A percentile compares a stretch with the other conserved stretches of the same genome.
Evolutionary conservation across 2,113 vertebrate species (phyloP).

Genomic region (Coryphaenoides rupestris): DNA sequence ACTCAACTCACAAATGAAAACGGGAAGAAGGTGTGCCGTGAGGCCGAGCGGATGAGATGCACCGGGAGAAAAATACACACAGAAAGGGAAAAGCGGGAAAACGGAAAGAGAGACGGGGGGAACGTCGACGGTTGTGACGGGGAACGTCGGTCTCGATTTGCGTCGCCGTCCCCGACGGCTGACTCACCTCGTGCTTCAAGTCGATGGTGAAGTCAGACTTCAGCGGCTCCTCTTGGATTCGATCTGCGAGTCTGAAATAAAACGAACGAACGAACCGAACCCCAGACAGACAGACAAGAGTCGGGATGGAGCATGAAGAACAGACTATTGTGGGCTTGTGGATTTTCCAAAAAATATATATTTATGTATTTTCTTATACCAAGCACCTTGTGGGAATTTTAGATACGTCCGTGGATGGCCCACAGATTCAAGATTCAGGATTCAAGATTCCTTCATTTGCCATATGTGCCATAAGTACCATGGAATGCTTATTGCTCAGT

Average conservation of each 20-base stretch:
- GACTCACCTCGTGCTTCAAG: constrained; percentile 92
- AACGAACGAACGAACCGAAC: no score
- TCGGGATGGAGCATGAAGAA: neutral
- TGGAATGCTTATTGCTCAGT: no score
- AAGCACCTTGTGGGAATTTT: no score
- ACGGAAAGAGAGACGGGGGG: no score
- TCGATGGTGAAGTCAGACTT: constrained; percentile 98
- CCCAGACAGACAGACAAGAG: constrained; percentile 1
- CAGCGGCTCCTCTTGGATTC: constrained; percentile 82
- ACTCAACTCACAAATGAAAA: constrained; percentile 38
- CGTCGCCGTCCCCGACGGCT: no score
- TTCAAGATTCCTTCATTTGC: no score
- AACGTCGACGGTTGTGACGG: neutral
- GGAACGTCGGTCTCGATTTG: neutral
- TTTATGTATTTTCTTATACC: neutral
- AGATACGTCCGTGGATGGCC: no score
- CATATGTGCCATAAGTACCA: no score
- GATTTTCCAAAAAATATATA: no score
- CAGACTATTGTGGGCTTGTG: neutral
- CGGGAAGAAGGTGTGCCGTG: constrained; percentile 1
- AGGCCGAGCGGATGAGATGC: neutral
- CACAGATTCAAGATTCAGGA: no score
- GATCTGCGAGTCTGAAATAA: constrained; percentile 81
- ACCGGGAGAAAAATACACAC: no score
- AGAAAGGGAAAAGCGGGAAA: no score